Evolutionary conservation across 1,140 invertebrate species (phyloP).

Genomic region (Radopholus similis): DNA sequence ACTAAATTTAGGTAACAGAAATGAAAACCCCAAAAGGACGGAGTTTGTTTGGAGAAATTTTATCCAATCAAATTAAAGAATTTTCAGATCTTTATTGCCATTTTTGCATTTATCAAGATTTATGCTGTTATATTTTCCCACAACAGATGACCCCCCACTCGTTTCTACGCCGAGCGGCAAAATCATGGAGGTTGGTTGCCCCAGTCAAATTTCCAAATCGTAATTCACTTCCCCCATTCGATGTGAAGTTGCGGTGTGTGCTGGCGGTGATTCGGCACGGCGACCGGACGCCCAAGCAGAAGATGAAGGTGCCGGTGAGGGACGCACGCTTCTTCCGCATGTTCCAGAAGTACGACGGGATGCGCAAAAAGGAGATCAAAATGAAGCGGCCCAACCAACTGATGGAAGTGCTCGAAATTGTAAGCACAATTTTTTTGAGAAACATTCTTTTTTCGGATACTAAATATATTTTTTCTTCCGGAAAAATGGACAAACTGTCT

Average conservation of each 20-base stretch:
- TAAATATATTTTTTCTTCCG: too few relatives aligned
- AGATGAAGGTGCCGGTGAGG: conserved; percentile 99
- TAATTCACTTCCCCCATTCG: conserved; percentile 70
- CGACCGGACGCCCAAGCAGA: conserved; percentile 97
- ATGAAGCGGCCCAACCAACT: conserved; percentile 93
- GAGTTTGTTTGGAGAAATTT: too few relatives aligned
- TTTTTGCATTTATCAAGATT: conserved; percentile 86
- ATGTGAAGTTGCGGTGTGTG: conserved; percentile 35
- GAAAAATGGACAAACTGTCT: too few relatives aligned
- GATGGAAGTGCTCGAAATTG: conserved; percentile 68
- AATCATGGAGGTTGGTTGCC: conserved; percentile 98
- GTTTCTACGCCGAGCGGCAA: conserved; percentile 98
- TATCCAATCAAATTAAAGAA: too few relatives aligned
- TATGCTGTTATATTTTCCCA: too few relatives aligned
- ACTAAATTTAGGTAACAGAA: too few relatives aligned
- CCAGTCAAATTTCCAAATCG: conserved; percentile 97
- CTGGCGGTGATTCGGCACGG: conserved; percentile 89
- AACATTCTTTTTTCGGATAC: neutral
- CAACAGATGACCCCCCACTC: conserved; percentile 90
- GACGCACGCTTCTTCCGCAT: conserved; percentile 98
- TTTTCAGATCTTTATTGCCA: conserved; percentile 60
- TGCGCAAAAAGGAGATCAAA: conserved; percentile 90
- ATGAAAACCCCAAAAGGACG: too few relatives aligned
- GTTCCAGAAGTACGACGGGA: conserved; percentile 94
- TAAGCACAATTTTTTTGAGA: neutral